phyloP scores from a whole-genome alignment of 2,113 vertebrate species.

The Ciconia maguari region DNA sequence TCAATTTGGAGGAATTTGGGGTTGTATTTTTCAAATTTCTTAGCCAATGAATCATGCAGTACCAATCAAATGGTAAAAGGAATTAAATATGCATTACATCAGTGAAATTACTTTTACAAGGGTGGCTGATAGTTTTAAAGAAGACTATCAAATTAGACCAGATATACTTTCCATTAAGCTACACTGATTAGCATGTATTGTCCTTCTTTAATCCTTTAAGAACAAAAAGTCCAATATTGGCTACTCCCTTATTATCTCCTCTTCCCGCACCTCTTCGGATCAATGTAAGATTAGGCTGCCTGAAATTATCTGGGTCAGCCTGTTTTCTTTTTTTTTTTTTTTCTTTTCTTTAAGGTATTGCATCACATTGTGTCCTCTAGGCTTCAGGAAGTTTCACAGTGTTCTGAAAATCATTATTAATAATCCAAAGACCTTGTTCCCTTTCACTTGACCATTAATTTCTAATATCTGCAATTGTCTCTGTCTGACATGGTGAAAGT shows the following conservation, averaged over 20 bases:
- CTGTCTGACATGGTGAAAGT: background rate
- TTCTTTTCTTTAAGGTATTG: background rate
- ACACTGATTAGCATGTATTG: background rate
- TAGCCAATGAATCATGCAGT: background rate
- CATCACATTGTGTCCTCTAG: background rate
- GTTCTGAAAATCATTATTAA: background rate
- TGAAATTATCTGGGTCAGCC: background rate
- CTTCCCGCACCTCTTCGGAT: background rate
- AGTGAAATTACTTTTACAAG: background rate
- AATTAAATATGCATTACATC: background rate
- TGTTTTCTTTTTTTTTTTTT: no score
- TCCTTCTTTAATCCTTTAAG: background rate
- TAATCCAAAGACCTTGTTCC: background rate
- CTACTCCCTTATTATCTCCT: background rate
- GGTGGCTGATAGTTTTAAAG: background rate
- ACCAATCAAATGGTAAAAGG: background rate
- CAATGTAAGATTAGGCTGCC: background rate
- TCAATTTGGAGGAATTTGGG: background rate
- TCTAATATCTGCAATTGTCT: background rate
- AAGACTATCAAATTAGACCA: background rate
- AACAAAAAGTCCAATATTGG: background rate
- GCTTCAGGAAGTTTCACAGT: background rate
- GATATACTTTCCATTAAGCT: background rate
- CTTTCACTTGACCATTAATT: background rate
- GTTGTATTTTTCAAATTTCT: background rate